Percentiles rank a stretch among this genome's conserved stretches.
These are phyloP conservation scores for Scartelaos histophorus DNA, from an alignment of 2,113 vertebrate genomes.

Conservation along the genomic window DNA sequence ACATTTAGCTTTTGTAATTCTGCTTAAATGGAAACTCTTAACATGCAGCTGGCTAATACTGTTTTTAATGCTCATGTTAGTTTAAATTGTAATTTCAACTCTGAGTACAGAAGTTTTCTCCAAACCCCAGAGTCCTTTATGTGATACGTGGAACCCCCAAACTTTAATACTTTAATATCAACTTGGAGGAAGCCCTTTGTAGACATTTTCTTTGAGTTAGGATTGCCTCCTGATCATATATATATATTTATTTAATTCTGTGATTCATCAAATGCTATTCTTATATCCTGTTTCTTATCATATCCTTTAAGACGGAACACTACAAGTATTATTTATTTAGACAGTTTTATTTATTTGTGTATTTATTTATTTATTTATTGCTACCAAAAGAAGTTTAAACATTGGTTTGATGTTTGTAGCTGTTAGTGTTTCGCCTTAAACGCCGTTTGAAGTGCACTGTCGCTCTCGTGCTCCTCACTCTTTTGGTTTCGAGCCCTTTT, in stretches of 20 bases:
- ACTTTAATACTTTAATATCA: not conserved
- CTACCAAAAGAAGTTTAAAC: not conserved
- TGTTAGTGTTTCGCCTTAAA: not conserved
- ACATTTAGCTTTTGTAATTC: not conserved
- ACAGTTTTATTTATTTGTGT: not conserved
- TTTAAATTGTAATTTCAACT: not conserved
- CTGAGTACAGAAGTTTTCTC: not conserved
- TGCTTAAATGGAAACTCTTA: not conserved
- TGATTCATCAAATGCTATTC: not conserved
- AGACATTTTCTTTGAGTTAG: not conserved
- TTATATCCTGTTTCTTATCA: not conserved
- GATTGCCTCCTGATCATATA: not conserved
- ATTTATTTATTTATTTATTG: not conserved
- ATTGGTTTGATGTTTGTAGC: not conserved
- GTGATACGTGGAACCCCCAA: not conserved
- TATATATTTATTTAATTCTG: not conserved
- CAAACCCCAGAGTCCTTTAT: not conserved
- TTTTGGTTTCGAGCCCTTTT: conserved; percentile 57
- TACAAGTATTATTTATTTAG: not conserved
- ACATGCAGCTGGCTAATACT: not conserved
- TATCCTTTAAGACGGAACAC: not conserved
- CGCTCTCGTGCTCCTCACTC: conserved; percentile 55
- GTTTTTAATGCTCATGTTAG: not conserved
- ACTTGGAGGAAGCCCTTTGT: not conserved
- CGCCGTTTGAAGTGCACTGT: conserved; percentile 22